Base-by-base conservation (phyloP, 2,113 vertebrate species). In the Polyodon spathula region DNA sequence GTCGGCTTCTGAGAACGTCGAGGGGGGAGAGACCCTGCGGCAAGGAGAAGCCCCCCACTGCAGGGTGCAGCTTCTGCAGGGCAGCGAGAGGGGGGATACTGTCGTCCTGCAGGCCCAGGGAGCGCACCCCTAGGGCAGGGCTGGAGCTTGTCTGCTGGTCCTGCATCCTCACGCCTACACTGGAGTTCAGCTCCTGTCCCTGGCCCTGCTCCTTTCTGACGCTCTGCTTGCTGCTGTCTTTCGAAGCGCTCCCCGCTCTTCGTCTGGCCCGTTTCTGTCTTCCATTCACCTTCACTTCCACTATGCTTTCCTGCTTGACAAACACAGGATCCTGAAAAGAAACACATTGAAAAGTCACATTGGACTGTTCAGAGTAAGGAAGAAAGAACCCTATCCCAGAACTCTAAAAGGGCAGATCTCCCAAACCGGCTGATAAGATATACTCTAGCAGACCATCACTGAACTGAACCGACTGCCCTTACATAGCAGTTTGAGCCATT, bases 21-120 rank as follows among this genome's bases (percentile, higher is more conserved):
- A 87, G 66, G 2, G 85, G 78, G 67, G 81, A 86, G n/a, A 87
- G 56, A 0, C 84, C 84, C 67, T 85, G 85, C 39, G 81, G 80
- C 48, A 84, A 83, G 58, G 80, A 83, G 68, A 86, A 84, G 7
- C 75, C 71, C 2, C 75, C 64, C 46, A 84, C 46, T 10, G 80
- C 74, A 1, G 80, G 67, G 2, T 79, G 76, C 6, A 81, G 79
- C 4, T 72, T 77, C 15, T 63, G 62, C 14, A 63, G 56, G 17
- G 44, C 46, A 40, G 42, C 37, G 44, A 68, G 63, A 71, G 73
- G 72, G 58, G 55, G 50, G 43, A 17, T 10, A 7, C 11, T 8
- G 27, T 37, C 46, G 11, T 61, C 27, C 12, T 15, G 5, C 4
- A 37, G 39, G 38, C 15, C 16, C 11, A 16, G 10, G 9, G 59